Evolutionary conservation across 2,113 vertebrate species (phyloP), one percentile per base, ranked within the genome.

Genomic region (Aldabrachelys gigantea): DNA sequence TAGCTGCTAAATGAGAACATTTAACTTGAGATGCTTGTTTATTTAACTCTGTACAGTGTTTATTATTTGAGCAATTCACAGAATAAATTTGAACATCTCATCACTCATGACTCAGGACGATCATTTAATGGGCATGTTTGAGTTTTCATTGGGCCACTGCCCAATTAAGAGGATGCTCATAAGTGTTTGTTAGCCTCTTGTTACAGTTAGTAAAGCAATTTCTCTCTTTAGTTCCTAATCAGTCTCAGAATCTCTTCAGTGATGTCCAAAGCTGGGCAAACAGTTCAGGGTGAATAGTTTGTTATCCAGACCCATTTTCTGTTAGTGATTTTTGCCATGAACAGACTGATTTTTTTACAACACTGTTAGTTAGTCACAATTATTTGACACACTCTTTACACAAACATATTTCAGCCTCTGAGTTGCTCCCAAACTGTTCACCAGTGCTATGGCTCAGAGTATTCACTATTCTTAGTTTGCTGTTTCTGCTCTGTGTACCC

Each of bases 11-110:
- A 11, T 0, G 3, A 92, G 91, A 53, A 24, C 80, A 53, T 82
- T 82, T 53, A 38, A 82, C 93, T 84, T 96, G 82, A 87, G 90
- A 91, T 90, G 47, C 24, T 31, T 91, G 93, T 93, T 97, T 96
- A 92, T 82, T 4, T 38, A 97, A 90, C 49, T 95, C 84, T 95
- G 49, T 82, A 82, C 81, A 25, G 44, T 78, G 93, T 96, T 97
- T 92, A 81, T 89, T 94, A 86, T 95, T 96, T 88, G 91, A 95
- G 72, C 85, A 96, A 91, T 96, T 86, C 89, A 94, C 78, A 93
- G 86, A 92, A 92, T 47, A 93, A 80, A 95, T 91, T 85, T 88
- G 91, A 94, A 86, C 53, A 59, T 79, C 96, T 92, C 41, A 83
- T 95, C 81, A 75, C 93, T 86, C 25, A 31, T 65, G 89, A 94